phyloP scores from a whole-genome alignment of 2,888 invertebrate genomes.

The Erannis defoliaria region DNA sequence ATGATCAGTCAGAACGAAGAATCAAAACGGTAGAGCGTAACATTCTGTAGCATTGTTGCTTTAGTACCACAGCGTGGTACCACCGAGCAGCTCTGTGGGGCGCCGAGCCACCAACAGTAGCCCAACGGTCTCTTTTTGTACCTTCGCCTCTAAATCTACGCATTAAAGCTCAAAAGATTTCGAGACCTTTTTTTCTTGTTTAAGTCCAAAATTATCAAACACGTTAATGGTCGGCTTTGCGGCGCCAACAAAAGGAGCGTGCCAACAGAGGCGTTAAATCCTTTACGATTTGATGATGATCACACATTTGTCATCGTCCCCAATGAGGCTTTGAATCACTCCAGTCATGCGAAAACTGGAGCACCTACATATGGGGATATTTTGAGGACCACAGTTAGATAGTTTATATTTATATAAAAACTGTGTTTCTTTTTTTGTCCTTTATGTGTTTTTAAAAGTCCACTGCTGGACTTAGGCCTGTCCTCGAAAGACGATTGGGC shows the following conservation, averaged over 20 bases:
- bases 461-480: too few relatives aligned
- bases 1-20: conserved; percentile 52
- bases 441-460: too few relatives aligned
- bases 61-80: conserved; percentile 75
- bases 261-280: conserved; percentile 87
- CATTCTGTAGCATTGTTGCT: conserved; percentile 65
- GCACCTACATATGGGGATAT: conserved; percentile 49
- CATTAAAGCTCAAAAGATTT: conserved; percentile 31
- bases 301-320: conserved; percentile 78
- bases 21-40: conserved; percentile 65
- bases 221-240: conserved; percentile 85
- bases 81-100: conserved; percentile 77
- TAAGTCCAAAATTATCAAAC: conserved; percentile 80
- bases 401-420: conserved; percentile 8
- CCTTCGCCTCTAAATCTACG: conserved; percentile 43
- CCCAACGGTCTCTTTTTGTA: conserved; percentile 81
- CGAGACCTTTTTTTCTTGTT: conserved; percentile 36
- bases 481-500: too few relatives aligned
- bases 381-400: conserved; percentile 25
- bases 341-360: conserved; percentile 63
- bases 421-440: too few relatives aligned
- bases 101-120: conserved; percentile 70
- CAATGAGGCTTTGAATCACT: conserved; percentile 55
- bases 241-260: conserved; percentile 83
- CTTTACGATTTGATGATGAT: conserved; percentile 85